Conservation (phyloP, 2,888 invertebrate genomes). For the Megastigmus dorsalis region DNA sequence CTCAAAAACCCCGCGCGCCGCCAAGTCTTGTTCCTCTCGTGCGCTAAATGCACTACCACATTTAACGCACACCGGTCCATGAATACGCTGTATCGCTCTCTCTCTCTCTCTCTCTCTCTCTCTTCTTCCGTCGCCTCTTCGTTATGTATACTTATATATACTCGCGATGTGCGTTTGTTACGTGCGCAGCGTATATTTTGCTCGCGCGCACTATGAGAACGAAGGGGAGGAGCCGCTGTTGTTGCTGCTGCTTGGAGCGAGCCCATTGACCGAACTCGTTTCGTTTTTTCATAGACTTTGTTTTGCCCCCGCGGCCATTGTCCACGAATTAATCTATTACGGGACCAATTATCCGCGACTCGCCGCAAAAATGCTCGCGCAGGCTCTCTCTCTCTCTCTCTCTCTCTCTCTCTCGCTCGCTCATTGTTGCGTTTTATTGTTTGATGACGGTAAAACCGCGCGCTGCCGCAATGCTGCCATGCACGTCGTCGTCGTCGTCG, state of each 20-base stretch:
- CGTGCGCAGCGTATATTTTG: no score
- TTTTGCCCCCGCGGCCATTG: constrained; percentile 61
- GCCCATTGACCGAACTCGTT: constrained; percentile 39
- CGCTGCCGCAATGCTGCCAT: no score
- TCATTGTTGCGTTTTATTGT: constrained; percentile 34
- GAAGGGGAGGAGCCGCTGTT: neutral
- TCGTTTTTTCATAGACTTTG: constrained; percentile 50
- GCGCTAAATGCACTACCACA: no score
- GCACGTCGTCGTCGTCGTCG: no score
- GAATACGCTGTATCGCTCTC: no score
- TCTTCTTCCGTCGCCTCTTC: neutral
- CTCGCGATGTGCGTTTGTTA: neutral
- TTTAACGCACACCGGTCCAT: neutral
- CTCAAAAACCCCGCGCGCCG: no score
- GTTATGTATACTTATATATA: neutral
- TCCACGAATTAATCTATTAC: constrained; percentile 71
- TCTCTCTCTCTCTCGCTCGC: no score
- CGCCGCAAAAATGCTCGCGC: constrained; percentile 46
- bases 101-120: constrained; percentile 7
- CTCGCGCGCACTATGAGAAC: neutral
- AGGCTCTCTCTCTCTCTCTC: no score
- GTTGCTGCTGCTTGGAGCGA: no score
- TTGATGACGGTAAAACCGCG: constrained; percentile 34
- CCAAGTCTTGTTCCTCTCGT: constrained; percentile 60
- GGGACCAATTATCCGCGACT: constrained; percentile 70